These are phyloP conservation scores for Sylvia borin DNA, from an alignment of 2,797 vertebrate species.

Conservation along the genomic window DNA sequence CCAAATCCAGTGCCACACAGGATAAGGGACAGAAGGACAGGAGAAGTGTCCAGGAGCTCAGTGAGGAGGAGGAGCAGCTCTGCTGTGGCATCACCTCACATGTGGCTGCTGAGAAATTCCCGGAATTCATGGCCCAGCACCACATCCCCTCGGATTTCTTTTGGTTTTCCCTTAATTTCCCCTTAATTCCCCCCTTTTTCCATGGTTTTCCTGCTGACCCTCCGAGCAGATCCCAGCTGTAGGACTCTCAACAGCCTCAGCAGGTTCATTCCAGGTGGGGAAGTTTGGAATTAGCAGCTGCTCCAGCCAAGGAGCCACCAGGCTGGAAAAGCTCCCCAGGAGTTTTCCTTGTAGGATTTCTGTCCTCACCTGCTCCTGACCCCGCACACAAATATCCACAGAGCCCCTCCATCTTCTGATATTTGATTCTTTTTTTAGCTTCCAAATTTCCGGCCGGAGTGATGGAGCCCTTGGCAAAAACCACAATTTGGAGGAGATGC, in stretches of 20 bases:
- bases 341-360: background rate
- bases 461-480: background rate
- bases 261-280: background rate
- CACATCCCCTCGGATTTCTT: background rate
- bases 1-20: background rate
- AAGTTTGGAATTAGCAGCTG: background rate
- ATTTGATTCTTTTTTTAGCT: background rate
- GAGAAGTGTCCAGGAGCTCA: rapidly evolving
- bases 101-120: background rate
- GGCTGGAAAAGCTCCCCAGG: background rate
- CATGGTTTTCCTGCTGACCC: rapidly evolving
- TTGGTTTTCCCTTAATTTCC: background rate
- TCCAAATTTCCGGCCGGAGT: background rate
- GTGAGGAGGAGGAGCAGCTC: background rate
- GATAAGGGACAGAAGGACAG: background rate
- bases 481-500: background rate
- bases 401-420: background rate
- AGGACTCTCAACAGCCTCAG: background rate
- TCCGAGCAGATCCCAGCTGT: background rate
- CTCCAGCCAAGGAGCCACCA: background rate
- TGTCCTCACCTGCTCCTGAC: background rate
- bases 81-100: background rate
- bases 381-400: background rate
- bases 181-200: too few species aligned
- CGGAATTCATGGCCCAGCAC: rapidly evolving